phyloP scores from a whole-genome alignment of 37 sponge, comb jelly and placozoan species.

The Theonella swinhoei region DNA sequence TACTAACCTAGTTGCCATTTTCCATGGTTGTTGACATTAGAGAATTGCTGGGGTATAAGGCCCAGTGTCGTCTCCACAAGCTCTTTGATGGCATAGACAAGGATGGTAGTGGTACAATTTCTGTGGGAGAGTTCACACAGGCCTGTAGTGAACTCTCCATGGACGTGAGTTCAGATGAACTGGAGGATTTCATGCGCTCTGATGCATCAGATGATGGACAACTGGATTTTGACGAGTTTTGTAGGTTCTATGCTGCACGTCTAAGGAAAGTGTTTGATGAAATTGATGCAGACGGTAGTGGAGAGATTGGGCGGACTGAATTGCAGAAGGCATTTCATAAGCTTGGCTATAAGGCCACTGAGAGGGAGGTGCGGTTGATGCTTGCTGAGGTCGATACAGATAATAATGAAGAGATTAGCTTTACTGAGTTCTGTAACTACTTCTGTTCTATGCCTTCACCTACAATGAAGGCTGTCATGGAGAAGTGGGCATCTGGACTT shows the following conservation, averaged over 20 bases:
- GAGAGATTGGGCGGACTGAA: conserved; percentile 46
- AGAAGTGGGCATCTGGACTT: conserved; percentile 68
- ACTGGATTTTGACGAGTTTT: conserved; percentile 62
- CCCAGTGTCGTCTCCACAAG: conserved; percentile 6
- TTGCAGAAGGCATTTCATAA: conserved; percentile 25
- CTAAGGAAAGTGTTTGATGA: conserved; percentile 39
- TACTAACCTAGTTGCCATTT: too few relatives aligned
- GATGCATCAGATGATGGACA: conserved; percentile 43
- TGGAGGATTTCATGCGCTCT: conserved; percentile 28
- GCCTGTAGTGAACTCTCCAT: conserved; percentile 62
- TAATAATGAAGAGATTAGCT: conserved; percentile 44
- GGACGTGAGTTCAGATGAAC: conserved; percentile 23
- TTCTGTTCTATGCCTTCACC: conserved; percentile 70
- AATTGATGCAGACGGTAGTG: conserved; percentile 63
- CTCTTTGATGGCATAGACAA: conserved; percentile 60
- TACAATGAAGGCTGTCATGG: conserved; percentile 29
- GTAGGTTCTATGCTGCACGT: conserved; percentile 22
- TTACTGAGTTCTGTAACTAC: conserved; percentile 71
- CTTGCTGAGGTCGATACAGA: conserved; percentile 62
- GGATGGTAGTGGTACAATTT: conserved; percentile 53
- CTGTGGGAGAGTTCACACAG: conserved; percentile 17
- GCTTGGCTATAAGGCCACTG: conserved; percentile 37
- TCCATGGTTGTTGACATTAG: not conserved
- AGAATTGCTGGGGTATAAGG: not conserved
- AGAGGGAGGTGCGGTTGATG: conserved; percentile 42